Percentiles rank a stretch among this genome's conserved stretches.
phyloP scores from a whole-genome alignment of 2,888 invertebrate genomes.

The Lordiphosa fenestrarum region DNA sequence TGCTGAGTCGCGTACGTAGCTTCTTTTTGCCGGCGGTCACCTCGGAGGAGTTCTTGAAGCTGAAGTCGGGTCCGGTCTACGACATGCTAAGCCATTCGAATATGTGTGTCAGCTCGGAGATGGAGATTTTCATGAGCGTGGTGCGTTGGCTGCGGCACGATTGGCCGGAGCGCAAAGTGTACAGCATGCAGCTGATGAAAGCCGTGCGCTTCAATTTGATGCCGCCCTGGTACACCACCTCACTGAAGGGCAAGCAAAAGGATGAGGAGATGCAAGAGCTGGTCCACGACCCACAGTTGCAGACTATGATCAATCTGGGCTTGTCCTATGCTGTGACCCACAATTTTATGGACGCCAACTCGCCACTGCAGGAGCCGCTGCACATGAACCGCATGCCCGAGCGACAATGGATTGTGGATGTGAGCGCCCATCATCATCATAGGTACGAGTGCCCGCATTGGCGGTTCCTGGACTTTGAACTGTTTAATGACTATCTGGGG shows the following conservation, averaged over 20 bases:
- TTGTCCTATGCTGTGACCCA: constrained; percentile 25
- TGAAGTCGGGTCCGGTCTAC: constrained; percentile 84
- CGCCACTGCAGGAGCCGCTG: constrained; percentile 9
- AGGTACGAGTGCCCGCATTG: constrained; percentile 29
- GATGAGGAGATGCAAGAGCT: constrained; percentile 78
- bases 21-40: constrained; percentile 88
- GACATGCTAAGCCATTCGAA: constrained; percentile 85
- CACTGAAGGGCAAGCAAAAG: constrained; percentile 87
- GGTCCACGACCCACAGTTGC: constrained; percentile 10
- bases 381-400: neutral
- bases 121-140: constrained; percentile 86
- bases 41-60: constrained; percentile 85
- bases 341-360: constrained; percentile 3
- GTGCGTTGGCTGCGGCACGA: constrained; percentile 88
- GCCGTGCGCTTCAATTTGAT: constrained; percentile 89
- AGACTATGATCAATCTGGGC: constrained; percentile 13
- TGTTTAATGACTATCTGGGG: constrained; percentile 52
- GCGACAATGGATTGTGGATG: constrained; percentile 39
- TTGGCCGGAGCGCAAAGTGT: constrained; percentile 83
- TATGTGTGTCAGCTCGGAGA: constrained; percentile 86
- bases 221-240: constrained; percentile 88
- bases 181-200: constrained; percentile 83
- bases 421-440: constrained; percentile 35
- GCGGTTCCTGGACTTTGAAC: constrained; percentile 34
- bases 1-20: constrained; percentile 85